These are phyloP conservation scores for Astropecten irregularis DNA, from an alignment of 53 echinoderm and acorn worm species.

Conservation along the genomic window DNA sequence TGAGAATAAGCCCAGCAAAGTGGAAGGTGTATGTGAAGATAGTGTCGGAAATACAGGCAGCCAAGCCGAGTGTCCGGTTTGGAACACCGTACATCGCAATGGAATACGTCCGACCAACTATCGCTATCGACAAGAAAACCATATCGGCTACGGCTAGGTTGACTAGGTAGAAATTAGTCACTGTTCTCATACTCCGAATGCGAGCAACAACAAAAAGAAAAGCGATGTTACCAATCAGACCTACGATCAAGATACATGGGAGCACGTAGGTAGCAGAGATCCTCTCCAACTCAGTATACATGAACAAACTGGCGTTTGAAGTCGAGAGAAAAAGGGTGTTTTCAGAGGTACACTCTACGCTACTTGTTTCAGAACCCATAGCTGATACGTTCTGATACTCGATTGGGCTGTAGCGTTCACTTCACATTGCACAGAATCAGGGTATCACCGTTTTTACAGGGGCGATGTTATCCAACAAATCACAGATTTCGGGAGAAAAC, in stretches of 20 bases:
- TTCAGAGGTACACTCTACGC: background rate
- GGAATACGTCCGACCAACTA: background rate
- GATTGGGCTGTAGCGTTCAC: too few relatives aligned
- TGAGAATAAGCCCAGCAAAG: slow-evolving; percentile 22
- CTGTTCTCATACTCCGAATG: slow-evolving; percentile 44
- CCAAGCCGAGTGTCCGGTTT: background rate
- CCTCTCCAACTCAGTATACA: background rate
- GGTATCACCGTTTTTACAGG: too few relatives aligned
- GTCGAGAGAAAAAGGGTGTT: background rate
- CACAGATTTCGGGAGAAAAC: too few relatives aligned
- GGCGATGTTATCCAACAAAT: too few relatives aligned
- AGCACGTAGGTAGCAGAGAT: background rate
- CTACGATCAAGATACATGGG: slow-evolving; percentile 7
- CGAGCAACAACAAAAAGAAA: slow-evolving; percentile 43
- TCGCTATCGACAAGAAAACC: slow-evolving; percentile 17
- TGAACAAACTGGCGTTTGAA: background rate
- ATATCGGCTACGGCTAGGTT: slow-evolving; percentile 42
- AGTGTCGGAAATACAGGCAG: background rate
- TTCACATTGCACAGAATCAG: too few relatives aligned
- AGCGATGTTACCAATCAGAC: slow-evolving; percentile 31
- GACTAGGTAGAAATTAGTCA: slow-evolving; percentile 39
- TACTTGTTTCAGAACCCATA: slow-evolving; percentile 33
- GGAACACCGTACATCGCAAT: background rate
- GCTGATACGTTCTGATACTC: background rate
- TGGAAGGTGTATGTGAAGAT: slow-evolving; percentile 21